Evolutionary conservation across 2,888 invertebrate genomes (phyloP), one percentile per base, ranked within the genome.

Genomic region (Acronicta psi): DNA sequence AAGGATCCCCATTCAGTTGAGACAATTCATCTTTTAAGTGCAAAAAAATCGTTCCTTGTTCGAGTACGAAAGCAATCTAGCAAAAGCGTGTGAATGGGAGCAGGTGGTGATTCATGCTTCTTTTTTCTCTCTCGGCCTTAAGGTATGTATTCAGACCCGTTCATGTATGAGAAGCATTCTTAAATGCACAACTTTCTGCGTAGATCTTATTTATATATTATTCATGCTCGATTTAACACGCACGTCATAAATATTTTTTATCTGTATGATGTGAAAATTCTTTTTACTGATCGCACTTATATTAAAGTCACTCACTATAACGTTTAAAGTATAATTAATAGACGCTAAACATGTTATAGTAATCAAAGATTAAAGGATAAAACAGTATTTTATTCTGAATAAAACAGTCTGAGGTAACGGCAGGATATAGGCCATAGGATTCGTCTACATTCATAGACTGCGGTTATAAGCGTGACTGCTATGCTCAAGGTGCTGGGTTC

Each of bases 31-130:
- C 83, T 84, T 84, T 77, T 68, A 64, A 68, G 63, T 61, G 76
- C 78, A 82, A 85, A 84, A 88, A 86, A 86, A 81, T 80, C 79
- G 73, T 84, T 83, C 70, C 82, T 82, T 81, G 73, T 76, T 79
- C 73, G 75, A 77, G 82, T 80, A 80, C 75, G 79, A 82, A 83
- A 87, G 88, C 84, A 85, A 87, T 88, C 84, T 83, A 82, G 83
- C 80, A 85, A 72, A 74, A 86, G 76, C 88, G 88, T 89, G 89
- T 79, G 90, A 90, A 88, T 79, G 69, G 67, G 72, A 69, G 70
- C 90, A 90, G 87, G 83, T 89, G 89, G 77, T 75, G 72, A 77
- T 79, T 81, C 81, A 73, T 82, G 76, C 79, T 82, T 53, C 50
- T 56, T 63, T 63, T 54, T 69, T 73, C 64, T 59, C 64, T 59